A percentile compares a stretch with the other conserved stretches of the same genome.
Conservation (phyloP, 2,797 vertebrate species). For the Paedocypris micromegethes region DNA sequence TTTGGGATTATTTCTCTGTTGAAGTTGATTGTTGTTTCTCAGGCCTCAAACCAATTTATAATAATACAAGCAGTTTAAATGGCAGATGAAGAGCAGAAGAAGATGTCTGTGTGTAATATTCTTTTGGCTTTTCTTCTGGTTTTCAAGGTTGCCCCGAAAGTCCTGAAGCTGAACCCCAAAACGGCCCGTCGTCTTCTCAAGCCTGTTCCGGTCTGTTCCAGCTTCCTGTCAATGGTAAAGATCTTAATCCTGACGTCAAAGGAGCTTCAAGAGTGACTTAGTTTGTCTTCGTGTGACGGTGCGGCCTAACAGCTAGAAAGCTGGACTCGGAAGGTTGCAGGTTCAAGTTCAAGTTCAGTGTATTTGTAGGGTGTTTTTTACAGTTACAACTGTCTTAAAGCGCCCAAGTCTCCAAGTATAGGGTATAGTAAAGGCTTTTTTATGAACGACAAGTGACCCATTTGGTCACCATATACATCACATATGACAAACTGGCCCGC, state of each 20-base stretch:
- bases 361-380: too few relatives aligned
- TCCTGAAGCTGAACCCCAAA: constrained; percentile 29
- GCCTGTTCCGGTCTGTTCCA: constrained; percentile 47
- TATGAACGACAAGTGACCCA: too few relatives aligned
- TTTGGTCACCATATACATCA: too few relatives aligned
- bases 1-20: constrained; percentile 37
- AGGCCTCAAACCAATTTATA: constrained; percentile 32
- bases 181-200: constrained; percentile 47
- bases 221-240: constrained; percentile 53
- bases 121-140: not conserved
- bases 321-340: too few relatives aligned
- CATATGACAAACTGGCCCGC: too few relatives aligned
- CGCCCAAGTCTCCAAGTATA: too few relatives aligned
- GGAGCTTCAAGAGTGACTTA: constrained; percentile 52
- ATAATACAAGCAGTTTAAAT: constrained; percentile 13
- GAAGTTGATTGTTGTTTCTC: constrained; percentile 42
- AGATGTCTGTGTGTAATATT: not conserved
- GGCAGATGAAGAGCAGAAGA: constrained; percentile 14
- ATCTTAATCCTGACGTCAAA: constrained; percentile 55
- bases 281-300: constrained; percentile 51
- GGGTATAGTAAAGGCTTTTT: too few relatives aligned
- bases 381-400: too few relatives aligned
- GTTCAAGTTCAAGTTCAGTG: too few relatives aligned
- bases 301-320: constrained; percentile 5
- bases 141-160: constrained; percentile 53